Evolutionary conservation across 1,140 invertebrate genomes (phyloP).

Genomic region (Drosophila gunungcola): DNA sequence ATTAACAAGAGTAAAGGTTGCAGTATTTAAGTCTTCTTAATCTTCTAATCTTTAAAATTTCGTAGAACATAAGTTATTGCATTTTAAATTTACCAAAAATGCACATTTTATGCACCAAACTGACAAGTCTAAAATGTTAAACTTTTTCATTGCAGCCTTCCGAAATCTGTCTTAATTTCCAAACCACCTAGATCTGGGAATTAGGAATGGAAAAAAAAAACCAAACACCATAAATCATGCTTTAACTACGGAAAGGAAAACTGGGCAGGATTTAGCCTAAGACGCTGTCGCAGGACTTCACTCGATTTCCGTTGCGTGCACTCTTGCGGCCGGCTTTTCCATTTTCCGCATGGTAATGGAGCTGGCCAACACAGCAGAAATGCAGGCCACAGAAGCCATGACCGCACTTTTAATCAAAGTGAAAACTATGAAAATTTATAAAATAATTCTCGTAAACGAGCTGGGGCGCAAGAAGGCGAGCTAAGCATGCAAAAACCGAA

Average conservation of each 20-base stretch:
- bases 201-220: not conserved
- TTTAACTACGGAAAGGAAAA: not conserved
- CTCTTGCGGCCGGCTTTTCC: constrained; percentile 33
- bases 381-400: constrained; percentile 70
- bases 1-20: too few relatives aligned
- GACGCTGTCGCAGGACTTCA: constrained; percentile 27
- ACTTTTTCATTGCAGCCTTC: not conserved
- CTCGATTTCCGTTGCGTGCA: constrained; percentile 46
- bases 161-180: not conserved
- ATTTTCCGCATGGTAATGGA: constrained; percentile 55
- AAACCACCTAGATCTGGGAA: not conserved
- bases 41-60: too few relatives aligned
- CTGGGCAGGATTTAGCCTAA: constrained; percentile 6
- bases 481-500: constrained; percentile 49
- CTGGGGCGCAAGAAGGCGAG: constrained; percentile 11
- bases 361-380: constrained; percentile 51
- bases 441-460: constrained; percentile 71
- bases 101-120: too few relatives aligned
- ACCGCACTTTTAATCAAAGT: constrained; percentile 82
- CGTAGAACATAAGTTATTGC: too few relatives aligned
- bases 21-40: too few relatives aligned
- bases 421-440: constrained; percentile 81
- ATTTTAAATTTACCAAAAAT: too few relatives aligned
- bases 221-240: not conserved
- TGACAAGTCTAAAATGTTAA: too few relatives aligned